These are phyloP conservation scores for Rhabdornis inornatus DNA, from an alignment of 2,113 vertebrate species.

Conservation along the genomic window DNA sequence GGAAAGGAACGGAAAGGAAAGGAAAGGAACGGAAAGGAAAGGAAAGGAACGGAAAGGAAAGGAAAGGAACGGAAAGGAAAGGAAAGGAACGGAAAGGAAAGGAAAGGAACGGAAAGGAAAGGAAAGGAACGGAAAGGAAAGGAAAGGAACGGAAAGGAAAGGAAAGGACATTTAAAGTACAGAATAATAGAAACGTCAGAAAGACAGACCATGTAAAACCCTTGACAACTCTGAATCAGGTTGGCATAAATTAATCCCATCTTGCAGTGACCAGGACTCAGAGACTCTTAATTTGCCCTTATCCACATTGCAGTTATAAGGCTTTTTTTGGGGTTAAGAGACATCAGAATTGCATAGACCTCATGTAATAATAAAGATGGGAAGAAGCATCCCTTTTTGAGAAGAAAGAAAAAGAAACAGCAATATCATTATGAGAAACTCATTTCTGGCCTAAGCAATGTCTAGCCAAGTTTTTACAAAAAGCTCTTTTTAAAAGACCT, in stretches of 20 bases:
- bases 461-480: neutral
- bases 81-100: too few species aligned
- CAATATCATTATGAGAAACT: neutral
- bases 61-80: neutral
- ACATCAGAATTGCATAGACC: neutral
- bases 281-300: neutral
- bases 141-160: neutral
- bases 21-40: too few species aligned
- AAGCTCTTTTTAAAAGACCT: neutral
- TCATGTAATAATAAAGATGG: neutral
- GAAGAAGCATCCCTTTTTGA: neutral
- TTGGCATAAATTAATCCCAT: neutral
- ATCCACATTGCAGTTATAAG: neutral
- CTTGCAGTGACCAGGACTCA: neutral
- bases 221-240: neutral
- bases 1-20: too few species aligned
- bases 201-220: neutral
- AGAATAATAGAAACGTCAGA: neutral
- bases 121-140: too few species aligned
- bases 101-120: too few species aligned
- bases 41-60: neutral
- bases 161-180: neutral
- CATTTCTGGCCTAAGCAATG: neutral
- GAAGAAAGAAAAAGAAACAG: neutral
- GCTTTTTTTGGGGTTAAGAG: neutral